Percentiles rank a stretch among this genome's conserved stretches.
These are phyloP conservation scores for Polia nebulosa DNA, from an alignment of 2,888 invertebrate species.

Conservation along the genomic window DNA sequence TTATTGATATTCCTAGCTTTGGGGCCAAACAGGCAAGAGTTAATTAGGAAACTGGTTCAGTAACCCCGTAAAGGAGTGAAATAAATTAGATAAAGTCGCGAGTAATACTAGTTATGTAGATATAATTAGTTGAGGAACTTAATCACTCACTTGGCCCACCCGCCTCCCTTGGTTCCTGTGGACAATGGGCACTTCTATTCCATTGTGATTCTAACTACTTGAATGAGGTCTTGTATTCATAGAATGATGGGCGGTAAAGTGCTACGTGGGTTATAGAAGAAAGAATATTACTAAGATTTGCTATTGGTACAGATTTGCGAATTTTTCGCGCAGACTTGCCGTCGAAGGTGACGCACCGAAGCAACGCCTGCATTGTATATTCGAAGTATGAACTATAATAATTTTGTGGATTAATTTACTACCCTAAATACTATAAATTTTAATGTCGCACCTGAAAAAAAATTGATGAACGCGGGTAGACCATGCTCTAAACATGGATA, in stretches of 20 bases:
- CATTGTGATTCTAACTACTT: conserved; percentile 41
- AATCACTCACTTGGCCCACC: conserved; percentile 26
- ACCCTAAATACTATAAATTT: too few relatives aligned
- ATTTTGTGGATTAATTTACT: not conserved
- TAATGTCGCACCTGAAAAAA: not conserved
- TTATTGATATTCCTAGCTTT: not conserved
- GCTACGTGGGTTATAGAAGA: not conserved
- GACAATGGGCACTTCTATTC: conserved; percentile 27
- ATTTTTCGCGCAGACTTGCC: not conserved
- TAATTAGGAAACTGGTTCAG: not conserved
- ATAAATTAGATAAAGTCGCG: conserved; percentile 13
- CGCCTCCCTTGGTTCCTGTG: not conserved
- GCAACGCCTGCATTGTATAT: not conserved
- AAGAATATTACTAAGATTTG: not conserved
- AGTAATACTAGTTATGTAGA: conserved; percentile 13
- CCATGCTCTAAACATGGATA: not conserved
- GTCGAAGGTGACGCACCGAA: not conserved
- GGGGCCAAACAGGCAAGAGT: not conserved
- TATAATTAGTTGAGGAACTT: conserved; percentile 33
- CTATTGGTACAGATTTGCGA: not conserved
- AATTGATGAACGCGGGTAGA: not conserved
- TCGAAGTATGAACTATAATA: not conserved
- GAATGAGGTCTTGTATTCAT: conserved; percentile 4
- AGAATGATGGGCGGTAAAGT: conserved; percentile 8
- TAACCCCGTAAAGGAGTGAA: not conserved